Percentiles rank a stretch among this genome's conserved stretches.
phyloP scores from a whole-genome alignment of 2,113 vertebrate species.

The Platichthys flesus region DNA sequence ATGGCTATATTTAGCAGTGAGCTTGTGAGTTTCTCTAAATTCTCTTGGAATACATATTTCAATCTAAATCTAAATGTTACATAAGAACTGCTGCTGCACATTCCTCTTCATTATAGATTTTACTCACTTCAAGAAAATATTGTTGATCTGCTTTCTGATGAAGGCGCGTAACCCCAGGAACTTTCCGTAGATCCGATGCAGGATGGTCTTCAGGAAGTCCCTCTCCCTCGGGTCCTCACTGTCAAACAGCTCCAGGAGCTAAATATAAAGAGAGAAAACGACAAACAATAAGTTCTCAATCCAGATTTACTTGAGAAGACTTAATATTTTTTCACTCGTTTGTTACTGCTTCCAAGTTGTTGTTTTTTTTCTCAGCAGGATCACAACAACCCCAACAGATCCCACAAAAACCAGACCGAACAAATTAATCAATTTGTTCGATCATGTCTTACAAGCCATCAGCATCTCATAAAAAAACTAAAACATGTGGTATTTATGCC shows the following conservation, averaged over 20 bases:
- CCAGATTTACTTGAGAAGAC: not conserved
- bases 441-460: not conserved
- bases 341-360: no score
- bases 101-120: not conserved
- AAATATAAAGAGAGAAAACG: conserved; percentile 46
- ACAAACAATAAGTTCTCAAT: conserved; percentile 5
- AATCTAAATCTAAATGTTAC: no score
- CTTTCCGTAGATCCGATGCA: conserved; percentile 98
- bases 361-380: no score
- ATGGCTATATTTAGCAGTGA: no score
- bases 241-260: conserved; percentile 98
- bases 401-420: no score
- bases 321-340: no score
- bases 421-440: not conserved
- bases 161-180: conserved; percentile 97
- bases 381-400: no score
- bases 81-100: not conserved
- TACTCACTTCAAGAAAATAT: conserved; percentile 95
- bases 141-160: conserved; percentile 99
- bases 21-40: no score
- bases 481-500: no score
- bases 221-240: conserved; percentile 98
- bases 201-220: conserved; percentile 96
- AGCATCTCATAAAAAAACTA: not conserved
- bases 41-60: no score